Evolutionary conservation across 1,140 invertebrate species (phyloP), one percentile per base, ranked within the genome.

Genomic region (Drosophila navojoa): DNA sequence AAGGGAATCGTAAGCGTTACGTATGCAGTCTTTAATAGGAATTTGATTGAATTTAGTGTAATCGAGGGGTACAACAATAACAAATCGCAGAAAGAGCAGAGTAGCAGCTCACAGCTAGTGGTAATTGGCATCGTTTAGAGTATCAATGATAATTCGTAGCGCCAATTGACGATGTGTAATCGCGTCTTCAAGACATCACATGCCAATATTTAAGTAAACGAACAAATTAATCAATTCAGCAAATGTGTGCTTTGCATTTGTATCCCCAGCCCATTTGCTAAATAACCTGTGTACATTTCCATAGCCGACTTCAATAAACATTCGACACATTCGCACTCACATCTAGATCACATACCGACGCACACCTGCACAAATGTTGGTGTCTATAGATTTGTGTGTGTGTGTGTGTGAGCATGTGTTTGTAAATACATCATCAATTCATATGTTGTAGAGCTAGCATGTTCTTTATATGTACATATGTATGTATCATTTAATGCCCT

Each of bases 101-200:
- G 11, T 35, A 40, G 9, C 29, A n/a, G 42, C 27, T 45, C 29
- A 45, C 47, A 71, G n/a, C 54, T 32, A 5, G 1, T 32, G 22
- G 52, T 79, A 79, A 82, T 86, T 87, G 71, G 54, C 59, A 68
- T 89, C 84, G 40, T 68, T 87, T 87, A 82, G 79, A 74, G 66
- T 61, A 58, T 40, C 44, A 32, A 27, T 59, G 79, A 79, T 89
- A 87, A 87, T 89, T 82, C 76, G 72, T 52, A 52, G 55, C 35
- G 44, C 59, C 84, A 87, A 86, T 87, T 82, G 71, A 78, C 44
- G 52, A 40, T 6, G 27, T 7, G 11, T 4, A 71, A 50, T 63
- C 55, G 53, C 54, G 13, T 50, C 27, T 60, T 58, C 60, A 29
- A 67, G 19, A 57, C 27, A 66, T 72, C 42, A 67, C 64, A 58